These are phyloP conservation scores for Rhagonycha fulva DNA, from an alignment of 2,888 invertebrate species.

Conservation along the genomic window DNA sequence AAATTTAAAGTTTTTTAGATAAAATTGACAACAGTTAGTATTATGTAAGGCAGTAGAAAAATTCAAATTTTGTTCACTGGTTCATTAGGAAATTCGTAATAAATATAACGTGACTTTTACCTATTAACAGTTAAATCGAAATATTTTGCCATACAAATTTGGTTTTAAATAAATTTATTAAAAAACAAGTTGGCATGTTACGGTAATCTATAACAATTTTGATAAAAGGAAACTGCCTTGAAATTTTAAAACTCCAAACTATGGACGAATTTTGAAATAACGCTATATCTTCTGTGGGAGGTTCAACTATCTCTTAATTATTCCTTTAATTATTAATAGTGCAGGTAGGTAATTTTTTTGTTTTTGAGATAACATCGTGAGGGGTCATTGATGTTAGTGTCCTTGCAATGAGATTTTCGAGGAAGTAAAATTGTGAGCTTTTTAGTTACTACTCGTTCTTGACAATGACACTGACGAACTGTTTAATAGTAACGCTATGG, in stretches of 20 bases:
- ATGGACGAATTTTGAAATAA: neutral
- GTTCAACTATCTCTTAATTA: neutral
- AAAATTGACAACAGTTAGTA: neutral
- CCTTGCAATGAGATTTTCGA: neutral
- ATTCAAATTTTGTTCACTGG: neutral
- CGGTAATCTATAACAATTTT: neutral
- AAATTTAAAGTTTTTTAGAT: neutral
- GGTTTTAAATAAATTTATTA: neutral
- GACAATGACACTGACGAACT: slow-evolving; percentile 19
- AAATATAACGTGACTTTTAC: slow-evolving; percentile 4
- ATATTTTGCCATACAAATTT: neutral
- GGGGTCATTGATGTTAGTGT: neutral
- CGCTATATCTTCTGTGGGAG: neutral
- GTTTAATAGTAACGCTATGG: slow-evolving; percentile 5
- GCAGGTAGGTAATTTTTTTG: neutral
- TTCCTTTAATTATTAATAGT: neutral
- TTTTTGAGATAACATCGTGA: neutral
- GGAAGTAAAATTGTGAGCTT: slow-evolving; percentile 7
- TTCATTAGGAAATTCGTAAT: neutral
- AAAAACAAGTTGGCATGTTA: neutral
- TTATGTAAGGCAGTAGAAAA: neutral
- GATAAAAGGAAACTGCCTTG: neutral
- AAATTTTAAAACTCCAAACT: neutral
- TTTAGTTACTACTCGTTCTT: slow-evolving; percentile 13
- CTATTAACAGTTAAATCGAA: neutral